Conservation (phyloP, 2,888 invertebrate species). For the Plebejus argus region DNA sequence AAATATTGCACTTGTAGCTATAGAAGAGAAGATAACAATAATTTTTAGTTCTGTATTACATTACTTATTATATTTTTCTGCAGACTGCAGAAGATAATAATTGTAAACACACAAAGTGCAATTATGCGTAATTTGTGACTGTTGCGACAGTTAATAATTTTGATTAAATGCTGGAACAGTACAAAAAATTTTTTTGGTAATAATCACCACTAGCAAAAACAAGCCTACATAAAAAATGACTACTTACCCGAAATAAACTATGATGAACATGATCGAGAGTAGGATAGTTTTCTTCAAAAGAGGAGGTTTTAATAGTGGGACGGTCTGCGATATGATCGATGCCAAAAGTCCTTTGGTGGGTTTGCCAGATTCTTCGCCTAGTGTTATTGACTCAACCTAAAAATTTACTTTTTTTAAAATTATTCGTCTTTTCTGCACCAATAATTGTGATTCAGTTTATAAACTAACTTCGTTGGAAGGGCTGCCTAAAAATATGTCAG, state of each 20-base stretch:
- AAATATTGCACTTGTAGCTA: too few species aligned
- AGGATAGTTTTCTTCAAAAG: slow-evolving; percentile 75
- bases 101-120: background rate
- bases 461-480: background rate
- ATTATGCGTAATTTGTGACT: background rate
- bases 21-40: too few species aligned
- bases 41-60: too few species aligned
- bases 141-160: background rate
- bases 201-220: background rate
- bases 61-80: too few species aligned
- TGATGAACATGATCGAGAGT: slow-evolving; percentile 75
- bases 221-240: slow-evolving; percentile 4
- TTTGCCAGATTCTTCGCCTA: slow-evolving; percentile 52
- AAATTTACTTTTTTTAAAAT: slow-evolving; percentile 33
- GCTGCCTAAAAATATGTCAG: background rate
- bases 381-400: slow-evolving; percentile 55
- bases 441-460: background rate
- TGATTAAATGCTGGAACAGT: background rate
- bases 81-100: too few species aligned
- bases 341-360: slow-evolving; percentile 50
- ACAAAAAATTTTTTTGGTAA: background rate
- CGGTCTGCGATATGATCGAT: slow-evolving; percentile 65
- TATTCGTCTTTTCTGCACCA: background rate
- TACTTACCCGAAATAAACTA: slow-evolving; percentile 70
- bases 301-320: slow-evolving; percentile 75